Percentiles rank a stretch among this genome's conserved stretches.
Evolutionary conservation across 2,113 vertebrate species (phyloP).

Genomic region (Notiomystis cincta): DNA sequence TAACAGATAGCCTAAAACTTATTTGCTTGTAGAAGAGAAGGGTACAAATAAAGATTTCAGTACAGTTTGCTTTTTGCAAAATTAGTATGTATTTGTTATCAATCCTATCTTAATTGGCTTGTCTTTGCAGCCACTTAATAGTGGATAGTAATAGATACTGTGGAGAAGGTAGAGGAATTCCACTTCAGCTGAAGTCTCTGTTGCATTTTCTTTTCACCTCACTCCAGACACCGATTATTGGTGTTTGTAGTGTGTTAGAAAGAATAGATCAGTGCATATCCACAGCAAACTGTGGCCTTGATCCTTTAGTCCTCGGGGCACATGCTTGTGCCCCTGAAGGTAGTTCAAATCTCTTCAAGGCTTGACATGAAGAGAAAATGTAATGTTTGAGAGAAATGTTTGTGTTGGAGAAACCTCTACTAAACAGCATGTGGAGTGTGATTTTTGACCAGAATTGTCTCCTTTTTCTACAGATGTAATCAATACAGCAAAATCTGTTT

Average conservation of each 20-base stretch:
- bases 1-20: not conserved
- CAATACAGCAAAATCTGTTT: not conserved
- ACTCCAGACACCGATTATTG: not conserved
- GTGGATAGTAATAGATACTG: not conserved
- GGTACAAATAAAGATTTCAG: not conserved
- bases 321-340: not conserved
- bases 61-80: not conserved
- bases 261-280: not conserved
- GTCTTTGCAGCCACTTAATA: not conserved
- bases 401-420: not conserved
- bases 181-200: accelerated
- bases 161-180: not conserved
- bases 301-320: not conserved
- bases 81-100: not conserved
- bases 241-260: not conserved
- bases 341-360: not conserved
- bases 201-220: not conserved
- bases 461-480: not conserved
- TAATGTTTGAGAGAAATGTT: not conserved
- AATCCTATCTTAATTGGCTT: not conserved
- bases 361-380: not conserved
- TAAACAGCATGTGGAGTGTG: not conserved
- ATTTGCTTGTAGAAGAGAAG: not conserved
- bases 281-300: not conserved
- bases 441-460: not conserved